Evolutionary conservation across 2,113 vertebrate species (phyloP).

Genomic region (Elephantulus edwardii): DNA sequence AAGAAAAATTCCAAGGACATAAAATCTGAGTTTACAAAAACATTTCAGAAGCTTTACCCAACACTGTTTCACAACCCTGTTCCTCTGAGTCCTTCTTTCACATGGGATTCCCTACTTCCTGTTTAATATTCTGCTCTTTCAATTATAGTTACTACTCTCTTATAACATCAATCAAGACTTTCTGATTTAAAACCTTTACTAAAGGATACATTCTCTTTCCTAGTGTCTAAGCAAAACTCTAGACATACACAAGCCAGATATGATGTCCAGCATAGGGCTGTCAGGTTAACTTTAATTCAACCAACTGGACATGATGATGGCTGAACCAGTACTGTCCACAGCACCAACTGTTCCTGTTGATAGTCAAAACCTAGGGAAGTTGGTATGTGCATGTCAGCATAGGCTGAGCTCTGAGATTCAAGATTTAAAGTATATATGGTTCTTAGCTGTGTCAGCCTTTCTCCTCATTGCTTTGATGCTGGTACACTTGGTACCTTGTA

Average conservation of each 20-base stretch:
- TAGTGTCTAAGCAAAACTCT: background rate
- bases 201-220: background rate
- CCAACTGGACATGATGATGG: background rate
- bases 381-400: background rate
- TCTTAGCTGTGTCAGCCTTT: background rate
- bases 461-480: slow-evolving; percentile 1
- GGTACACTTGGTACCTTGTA: background rate
- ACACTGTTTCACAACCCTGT: background rate
- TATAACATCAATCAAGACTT: background rate
- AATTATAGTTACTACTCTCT: background rate
- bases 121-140: background rate
- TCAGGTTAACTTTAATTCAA: background rate
- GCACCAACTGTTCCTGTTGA: background rate
- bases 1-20: background rate
- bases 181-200: background rate
- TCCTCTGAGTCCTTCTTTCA: background rate
- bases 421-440: background rate
- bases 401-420: background rate
- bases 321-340: fast-evolving
- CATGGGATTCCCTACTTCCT: background rate
- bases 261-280: background rate
- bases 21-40: background rate
- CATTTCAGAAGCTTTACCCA: background rate
- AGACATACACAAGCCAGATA: background rate
- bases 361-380: background rate